Evolutionary conservation across 2,797 vertebrate genomes (phyloP).

Genomic region (Characodon lateralis): DNA sequence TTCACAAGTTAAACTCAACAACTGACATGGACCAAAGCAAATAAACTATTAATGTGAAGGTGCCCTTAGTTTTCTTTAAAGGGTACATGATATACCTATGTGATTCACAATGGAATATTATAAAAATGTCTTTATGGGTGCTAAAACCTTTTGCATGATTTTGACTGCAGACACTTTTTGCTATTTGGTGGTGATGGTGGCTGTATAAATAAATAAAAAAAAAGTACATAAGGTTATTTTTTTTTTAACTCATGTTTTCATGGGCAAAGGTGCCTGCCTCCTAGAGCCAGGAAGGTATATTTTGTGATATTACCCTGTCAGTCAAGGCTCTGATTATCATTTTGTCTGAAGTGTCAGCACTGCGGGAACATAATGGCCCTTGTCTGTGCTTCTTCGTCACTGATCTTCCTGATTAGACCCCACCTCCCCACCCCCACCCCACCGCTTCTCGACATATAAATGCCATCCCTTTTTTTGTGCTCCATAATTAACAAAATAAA

Average conservation of each 20-base stretch:
- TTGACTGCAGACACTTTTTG: not conserved
- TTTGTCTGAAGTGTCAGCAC: constrained; percentile 70
- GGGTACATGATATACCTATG: not conserved
- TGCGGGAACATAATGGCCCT: constrained; percentile 72
- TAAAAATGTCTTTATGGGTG: not conserved
- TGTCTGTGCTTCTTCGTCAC: constrained; percentile 67
- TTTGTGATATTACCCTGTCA: constrained; percentile 69
- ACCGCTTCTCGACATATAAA: constrained; percentile 60
- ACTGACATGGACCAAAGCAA: not conserved
- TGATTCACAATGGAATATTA: not conserved
- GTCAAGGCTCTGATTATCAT: constrained; percentile 68
- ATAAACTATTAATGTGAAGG: not conserved
- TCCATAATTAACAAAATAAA: constrained; percentile 71
- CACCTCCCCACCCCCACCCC: constrained; percentile 7
- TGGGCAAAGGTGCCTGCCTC: constrained; percentile 43
- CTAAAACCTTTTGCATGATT: not conserved
- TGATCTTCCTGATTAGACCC: constrained; percentile 70
- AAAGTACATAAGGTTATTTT: constrained; percentile 14
- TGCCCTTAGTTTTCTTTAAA: not conserved
- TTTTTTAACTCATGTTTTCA: constrained; percentile 37
- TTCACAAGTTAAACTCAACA: not conserved
- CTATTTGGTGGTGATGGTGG: not conserved
- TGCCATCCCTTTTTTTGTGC: constrained; percentile 46
- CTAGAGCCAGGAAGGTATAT: constrained; percentile 31
- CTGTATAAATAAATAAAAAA: not conserved